phyloP scores from a whole-genome alignment of 2,797 vertebrate species.

The Muscicapa striata region DNA sequence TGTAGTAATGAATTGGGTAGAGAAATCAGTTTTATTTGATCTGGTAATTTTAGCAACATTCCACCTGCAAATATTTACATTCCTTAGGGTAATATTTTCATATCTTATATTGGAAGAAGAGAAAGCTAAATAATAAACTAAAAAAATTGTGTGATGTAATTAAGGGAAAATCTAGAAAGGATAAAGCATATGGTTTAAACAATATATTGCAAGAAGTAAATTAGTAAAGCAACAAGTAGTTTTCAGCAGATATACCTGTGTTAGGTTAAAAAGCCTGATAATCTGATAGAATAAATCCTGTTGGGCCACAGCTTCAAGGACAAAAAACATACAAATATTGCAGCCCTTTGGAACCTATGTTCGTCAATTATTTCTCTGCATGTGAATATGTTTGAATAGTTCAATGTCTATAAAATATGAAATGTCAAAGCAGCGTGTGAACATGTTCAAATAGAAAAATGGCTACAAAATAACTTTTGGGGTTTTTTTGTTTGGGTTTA shows the following conservation, averaged over 20 bases:
- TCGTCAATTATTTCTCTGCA: neutral
- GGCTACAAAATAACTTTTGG: neutral
- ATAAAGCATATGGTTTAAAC: neutral
- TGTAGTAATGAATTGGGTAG: neutral
- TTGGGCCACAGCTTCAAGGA: neutral
- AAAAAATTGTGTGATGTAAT: neutral
- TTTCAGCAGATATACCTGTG: neutral
- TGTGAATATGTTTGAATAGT: neutral
- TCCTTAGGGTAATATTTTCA: neutral
- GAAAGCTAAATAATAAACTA: neutral
- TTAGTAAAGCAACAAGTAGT: neutral
- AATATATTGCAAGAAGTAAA: neutral
- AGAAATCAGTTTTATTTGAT: neutral
- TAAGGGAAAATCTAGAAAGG: neutral
- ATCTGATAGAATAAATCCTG: neutral
- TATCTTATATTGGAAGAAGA: neutral
- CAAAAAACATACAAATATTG: neutral
- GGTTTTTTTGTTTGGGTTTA: no score
- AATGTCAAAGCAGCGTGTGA: neutral
- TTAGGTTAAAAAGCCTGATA: neutral
- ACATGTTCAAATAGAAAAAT: neutral
- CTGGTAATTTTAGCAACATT: neutral
- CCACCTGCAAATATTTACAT: neutral
- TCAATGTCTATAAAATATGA: neutral
- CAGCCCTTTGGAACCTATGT: neutral